Conservation (phyloP, 2,113 vertebrate species). For the Mixornis gularis region DNA sequence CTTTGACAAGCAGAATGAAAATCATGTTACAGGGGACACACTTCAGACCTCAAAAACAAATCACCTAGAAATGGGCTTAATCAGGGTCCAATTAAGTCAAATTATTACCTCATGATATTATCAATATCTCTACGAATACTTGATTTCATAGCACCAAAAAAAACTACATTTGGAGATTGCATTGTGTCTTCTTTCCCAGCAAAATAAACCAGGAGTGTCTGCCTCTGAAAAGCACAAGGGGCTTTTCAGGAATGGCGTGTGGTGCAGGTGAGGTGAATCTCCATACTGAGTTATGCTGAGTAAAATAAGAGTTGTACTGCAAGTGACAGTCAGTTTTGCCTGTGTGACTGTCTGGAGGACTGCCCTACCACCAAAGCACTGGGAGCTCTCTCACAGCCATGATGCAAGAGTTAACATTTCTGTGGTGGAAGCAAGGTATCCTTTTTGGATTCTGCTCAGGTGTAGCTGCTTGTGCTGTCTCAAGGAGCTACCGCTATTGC, state of each 20-base stretch:
- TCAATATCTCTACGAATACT: neutral
- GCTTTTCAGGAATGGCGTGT: neutral
- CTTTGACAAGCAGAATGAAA: neutral
- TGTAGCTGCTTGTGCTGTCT: constrained; percentile 41
- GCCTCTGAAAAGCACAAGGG: neutral
- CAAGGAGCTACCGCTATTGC: constrained; percentile 41
- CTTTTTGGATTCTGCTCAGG: constrained; percentile 59
- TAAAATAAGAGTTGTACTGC: neutral
- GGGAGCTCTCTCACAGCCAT: neutral
- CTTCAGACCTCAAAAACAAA: constrained; percentile 8
- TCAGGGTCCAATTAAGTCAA: neutral
- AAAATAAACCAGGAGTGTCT: neutral
- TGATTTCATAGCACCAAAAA: neutral
- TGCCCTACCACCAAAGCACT: neutral
- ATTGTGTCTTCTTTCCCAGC: neutral
- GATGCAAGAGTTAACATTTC: neutral
- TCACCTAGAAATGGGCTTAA: neutral
- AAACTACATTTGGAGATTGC: neutral
- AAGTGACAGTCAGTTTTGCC: neutral
- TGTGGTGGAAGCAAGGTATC: neutral
- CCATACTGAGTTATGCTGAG: neutral
- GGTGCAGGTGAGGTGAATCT: neutral
- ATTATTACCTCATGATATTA: neutral
- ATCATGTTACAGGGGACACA: neutral
- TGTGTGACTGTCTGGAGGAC: neutral